Evolutionary conservation across 1,140 invertebrate species (phyloP).

Genomic region (Apis florea): DNA sequence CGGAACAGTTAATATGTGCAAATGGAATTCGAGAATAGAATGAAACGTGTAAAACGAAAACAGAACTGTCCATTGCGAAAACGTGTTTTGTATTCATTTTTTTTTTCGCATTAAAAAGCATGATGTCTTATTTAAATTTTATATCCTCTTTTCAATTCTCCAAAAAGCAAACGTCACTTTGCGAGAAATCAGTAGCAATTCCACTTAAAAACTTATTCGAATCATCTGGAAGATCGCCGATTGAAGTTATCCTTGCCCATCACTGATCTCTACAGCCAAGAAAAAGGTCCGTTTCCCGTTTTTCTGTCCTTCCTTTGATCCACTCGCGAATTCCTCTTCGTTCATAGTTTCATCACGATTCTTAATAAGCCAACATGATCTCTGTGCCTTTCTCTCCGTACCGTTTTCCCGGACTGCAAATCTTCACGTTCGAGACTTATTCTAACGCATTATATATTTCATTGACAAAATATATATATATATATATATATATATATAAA

Average conservation of each 20-base stretch:
- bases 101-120: not conserved
- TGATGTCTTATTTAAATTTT: not conserved
- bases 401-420: slow-evolving; percentile 65
- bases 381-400: slow-evolving; percentile 36
- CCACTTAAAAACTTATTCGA: not conserved
- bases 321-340: slow-evolving; percentile 26
- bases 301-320: not conserved
- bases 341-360: not conserved
- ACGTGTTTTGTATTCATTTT: not conserved
- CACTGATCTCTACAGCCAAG: slow-evolving; percentile 56
- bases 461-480: too few relatives aligned
- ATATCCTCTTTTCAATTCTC: not conserved
- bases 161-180: not conserved
- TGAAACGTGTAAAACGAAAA: not conserved
- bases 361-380: slow-evolving; percentile 31
- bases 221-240: not conserved
- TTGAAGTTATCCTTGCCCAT: slow-evolving; percentile 1
- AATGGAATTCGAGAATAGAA: not conserved
- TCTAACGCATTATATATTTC: not conserved
- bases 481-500: too few relatives aligned
- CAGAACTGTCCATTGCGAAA: not conserved
- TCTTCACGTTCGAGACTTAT: not conserved
- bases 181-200: not conserved
- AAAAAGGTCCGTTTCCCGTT: slow-evolving; percentile 56
- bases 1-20: not conserved